Percentiles rank a stretch among this genome's conserved stretches.
Conservation (phyloP, 1,140 invertebrate genomes). For the Saccostrea echinata region DNA sequence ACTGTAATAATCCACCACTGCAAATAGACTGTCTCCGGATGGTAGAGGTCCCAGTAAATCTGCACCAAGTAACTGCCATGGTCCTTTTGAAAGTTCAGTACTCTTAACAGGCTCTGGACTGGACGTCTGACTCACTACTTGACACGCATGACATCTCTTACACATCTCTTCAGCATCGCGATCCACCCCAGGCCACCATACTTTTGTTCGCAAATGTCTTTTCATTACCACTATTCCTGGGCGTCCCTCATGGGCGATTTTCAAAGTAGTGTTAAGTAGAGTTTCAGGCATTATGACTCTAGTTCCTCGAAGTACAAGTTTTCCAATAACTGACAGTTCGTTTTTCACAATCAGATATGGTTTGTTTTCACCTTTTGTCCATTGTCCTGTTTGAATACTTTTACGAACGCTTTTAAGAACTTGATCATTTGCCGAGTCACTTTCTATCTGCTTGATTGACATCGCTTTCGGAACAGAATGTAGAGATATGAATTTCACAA, state of each 20-base stretch:
- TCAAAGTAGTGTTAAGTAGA: conserved; percentile 42
- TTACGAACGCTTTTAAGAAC: conserved; percentile 45
- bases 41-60: conserved; percentile 50
- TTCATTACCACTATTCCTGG: too few relatives aligned
- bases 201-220: conserved; percentile 54
- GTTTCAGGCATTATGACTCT: conserved; percentile 48
- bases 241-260: conserved; percentile 60
- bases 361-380: conserved; percentile 6
- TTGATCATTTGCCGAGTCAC: conserved; percentile 36
- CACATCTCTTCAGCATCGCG: conserved; percentile 49
- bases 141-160: too few relatives aligned
- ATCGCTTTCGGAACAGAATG: conserved; percentile 39
- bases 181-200: conserved; percentile 65
- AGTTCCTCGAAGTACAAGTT: conserved; percentile 57
- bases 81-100: conserved; percentile 44
- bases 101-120: conserved; percentile 48
- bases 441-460: conserved; percentile 48
- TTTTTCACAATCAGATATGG: conserved; percentile 48
- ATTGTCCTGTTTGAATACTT: neutral
- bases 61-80: too few relatives aligned
- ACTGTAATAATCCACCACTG: conserved; percentile 62
- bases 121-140: conserved; percentile 42
- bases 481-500: conserved; percentile 1
- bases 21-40: conserved; percentile 47
- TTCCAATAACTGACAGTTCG: conserved; percentile 58